Evolutionary conservation across 2,888 invertebrate species (phyloP).

Genomic region (Watsonalla cultraria): DNA sequence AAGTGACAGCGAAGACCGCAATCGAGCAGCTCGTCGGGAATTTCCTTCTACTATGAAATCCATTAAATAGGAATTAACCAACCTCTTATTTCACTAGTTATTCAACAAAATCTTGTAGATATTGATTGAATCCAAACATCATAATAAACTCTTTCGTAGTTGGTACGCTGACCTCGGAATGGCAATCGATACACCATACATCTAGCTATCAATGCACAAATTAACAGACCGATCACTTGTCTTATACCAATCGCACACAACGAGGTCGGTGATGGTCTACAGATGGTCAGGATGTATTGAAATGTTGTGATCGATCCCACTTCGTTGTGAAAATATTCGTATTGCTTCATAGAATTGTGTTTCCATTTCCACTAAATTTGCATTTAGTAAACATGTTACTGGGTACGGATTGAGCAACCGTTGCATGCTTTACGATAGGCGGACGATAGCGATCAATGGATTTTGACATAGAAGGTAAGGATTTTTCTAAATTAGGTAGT

Average conservation of each 20-base stretch:
- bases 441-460: no score
- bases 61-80: no score
- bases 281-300: not conserved
- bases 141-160: not conserved
- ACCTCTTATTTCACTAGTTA: no score
- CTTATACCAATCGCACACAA: not conserved
- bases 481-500: no score
- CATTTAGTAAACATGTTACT: no score
- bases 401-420: no score
- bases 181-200: not conserved
- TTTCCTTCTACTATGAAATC: no score
- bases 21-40: no score
- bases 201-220: not conserved
- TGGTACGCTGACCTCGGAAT: not conserved
- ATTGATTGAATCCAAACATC: not conserved
- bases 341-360: not conserved
- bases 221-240: not conserved
- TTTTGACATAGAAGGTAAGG: no score
- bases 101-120: not conserved
- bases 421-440: no score
- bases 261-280: not conserved
- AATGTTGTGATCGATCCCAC: not conserved
- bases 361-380: not conserved
- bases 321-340: constrained; percentile 1
- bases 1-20: no score